phyloP scores from a whole-genome alignment of 2,113 vertebrate genomes.

The Pardalotus punctatus region DNA sequence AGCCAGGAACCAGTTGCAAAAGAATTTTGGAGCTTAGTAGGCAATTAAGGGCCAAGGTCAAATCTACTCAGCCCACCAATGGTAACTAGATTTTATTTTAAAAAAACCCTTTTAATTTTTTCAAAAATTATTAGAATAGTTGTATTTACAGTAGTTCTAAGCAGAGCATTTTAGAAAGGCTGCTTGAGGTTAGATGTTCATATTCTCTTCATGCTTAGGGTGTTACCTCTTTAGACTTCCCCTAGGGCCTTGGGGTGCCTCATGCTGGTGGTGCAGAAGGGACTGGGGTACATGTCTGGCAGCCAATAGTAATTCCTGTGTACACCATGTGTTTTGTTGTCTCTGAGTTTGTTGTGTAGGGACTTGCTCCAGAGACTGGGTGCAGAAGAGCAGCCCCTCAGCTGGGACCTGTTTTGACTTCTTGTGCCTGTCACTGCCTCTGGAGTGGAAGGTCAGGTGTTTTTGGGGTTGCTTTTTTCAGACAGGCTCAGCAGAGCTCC shows the following conservation, averaged over 20 bases:
- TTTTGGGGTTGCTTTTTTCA: neutral
- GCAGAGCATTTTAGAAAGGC: neutral
- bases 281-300: too few relatives aligned
- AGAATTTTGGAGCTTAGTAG: neutral
- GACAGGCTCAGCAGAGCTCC: neutral
- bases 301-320: neutral
- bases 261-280: neutral
- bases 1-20: neutral
- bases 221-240: neutral
- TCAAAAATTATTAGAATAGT: neutral
- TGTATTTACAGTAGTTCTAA: neutral
- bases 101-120: neutral
- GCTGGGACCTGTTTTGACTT: neutral
- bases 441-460: neutral
- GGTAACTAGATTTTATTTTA: neutral
- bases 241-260: neutral
- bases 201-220: rapidly evolving
- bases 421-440: neutral
- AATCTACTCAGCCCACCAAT: neutral
- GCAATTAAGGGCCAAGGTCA: neutral
- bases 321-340: rapidly evolving
- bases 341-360: rapidly evolving
- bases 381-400: neutral
- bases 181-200: neutral
- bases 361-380: neutral